Evolutionary conservation across 2,113 vertebrate genomes (phyloP).

Genomic region (Mastomys natalensis): DNA sequence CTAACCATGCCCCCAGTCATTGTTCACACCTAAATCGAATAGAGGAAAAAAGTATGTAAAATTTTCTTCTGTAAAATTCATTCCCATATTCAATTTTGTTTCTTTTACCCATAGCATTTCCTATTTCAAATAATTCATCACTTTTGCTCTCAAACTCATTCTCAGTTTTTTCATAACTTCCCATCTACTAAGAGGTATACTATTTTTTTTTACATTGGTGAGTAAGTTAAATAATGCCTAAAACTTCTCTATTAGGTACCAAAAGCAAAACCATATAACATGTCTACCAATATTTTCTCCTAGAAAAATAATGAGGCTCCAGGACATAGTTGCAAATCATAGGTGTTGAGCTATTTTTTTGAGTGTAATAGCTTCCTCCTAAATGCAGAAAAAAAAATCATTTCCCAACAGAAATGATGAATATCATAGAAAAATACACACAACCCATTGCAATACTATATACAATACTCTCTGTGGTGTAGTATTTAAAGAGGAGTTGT

Average conservation of each 20-base stretch:
- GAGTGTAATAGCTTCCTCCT: no score
- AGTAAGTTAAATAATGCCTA: not conserved
- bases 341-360: not conserved
- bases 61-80: rapidly evolving
- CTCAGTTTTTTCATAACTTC: not conserved
- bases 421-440: no score
- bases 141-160: not conserved
- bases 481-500: not conserved
- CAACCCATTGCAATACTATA: no score
- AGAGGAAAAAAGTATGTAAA: not conserved
- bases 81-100: not conserved
- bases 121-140: not conserved
- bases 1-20: not conserved
- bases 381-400: no score
- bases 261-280: not conserved
- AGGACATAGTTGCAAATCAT: not conserved
- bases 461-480: no score
- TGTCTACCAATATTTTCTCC: not conserved
- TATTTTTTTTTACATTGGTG: not conserved
- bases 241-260: not conserved
- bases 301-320: not conserved
- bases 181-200: not conserved
- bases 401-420: no score
- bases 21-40: not conserved
- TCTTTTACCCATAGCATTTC: not conserved